phyloP scores from a whole-genome alignment of 2,797 vertebrate genomes.

The Etheostoma nigrum region DNA sequence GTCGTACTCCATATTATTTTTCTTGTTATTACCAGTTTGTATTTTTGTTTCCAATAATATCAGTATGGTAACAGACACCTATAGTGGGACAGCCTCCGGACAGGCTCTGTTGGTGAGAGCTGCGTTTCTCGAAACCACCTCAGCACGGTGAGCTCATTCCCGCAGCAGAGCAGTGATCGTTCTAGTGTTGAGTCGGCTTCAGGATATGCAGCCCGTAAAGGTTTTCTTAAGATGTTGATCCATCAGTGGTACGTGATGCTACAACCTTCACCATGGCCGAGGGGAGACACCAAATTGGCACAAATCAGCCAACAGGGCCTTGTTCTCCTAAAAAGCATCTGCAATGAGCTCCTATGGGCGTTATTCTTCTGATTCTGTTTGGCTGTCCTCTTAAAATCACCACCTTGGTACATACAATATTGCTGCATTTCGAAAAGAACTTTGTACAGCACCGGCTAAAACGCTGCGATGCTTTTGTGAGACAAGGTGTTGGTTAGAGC shows the following conservation, averaged over 20 bases:
- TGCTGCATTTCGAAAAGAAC: background rate
- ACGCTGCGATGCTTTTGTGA: conserved; percentile 21
- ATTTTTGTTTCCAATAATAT: conserved; percentile 82
- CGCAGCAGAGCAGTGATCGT: background rate
- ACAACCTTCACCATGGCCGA: conserved; percentile 74
- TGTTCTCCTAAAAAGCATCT: conserved; percentile 18
- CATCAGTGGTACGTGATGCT: conserved; percentile 85
- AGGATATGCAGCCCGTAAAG: conserved; percentile 56
- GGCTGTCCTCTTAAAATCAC: background rate
- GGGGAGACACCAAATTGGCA: conserved; percentile 71
- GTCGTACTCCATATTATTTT: conserved; percentile 91
- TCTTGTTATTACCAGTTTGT: conserved; percentile 76
- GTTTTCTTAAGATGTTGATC: conserved; percentile 80
- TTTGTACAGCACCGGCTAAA: background rate
- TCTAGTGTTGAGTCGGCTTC: conserved; percentile 16
- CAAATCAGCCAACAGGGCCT: conserved; percentile 59
- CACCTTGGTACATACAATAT: background rate
- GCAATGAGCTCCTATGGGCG: background rate
- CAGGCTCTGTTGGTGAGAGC: conserved; percentile 74
- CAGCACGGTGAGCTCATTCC: background rate
- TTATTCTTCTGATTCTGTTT: background rate
- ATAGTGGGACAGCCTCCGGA: conserved; percentile 81
- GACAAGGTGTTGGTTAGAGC: conserved; percentile 8
- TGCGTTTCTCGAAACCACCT: conserved; percentile 37
- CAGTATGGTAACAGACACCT: conserved; percentile 86